Percentiles rank a stretch among this genome's conserved stretches.
Evolutionary conservation across 2,113 vertebrate genomes (phyloP).

Genomic region (Camelus bactrianus): DNA sequence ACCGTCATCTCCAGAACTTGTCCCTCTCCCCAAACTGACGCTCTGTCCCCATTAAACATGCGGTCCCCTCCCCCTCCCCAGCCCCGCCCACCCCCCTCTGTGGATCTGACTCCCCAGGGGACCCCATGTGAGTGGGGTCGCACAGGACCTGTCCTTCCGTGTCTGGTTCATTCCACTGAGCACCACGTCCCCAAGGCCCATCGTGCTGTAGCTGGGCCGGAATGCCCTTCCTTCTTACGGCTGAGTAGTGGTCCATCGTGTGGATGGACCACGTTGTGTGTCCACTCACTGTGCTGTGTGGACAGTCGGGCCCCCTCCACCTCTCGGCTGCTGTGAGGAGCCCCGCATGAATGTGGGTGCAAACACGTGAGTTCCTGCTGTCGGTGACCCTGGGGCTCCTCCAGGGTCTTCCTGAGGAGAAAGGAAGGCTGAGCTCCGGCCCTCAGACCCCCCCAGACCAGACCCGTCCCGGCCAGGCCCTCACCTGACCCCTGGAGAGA

Average conservation of each 20-base stretch:
- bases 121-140: accelerated
- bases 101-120: too few species aligned
- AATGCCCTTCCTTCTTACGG: accelerated
- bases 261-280: accelerated
- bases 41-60: neutral
- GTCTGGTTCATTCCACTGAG: accelerated
- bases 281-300: too few species aligned
- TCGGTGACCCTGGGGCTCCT: neutral
- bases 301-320: accelerated
- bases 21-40: accelerated
- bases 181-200: accelerated
- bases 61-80: accelerated
- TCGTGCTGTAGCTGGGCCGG: accelerated
- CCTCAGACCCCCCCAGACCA: neutral
- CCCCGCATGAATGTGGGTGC: neutral
- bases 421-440: neutral
- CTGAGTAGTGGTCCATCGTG: accelerated
- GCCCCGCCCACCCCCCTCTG: accelerated
- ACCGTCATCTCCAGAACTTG: accelerated
- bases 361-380: neutral
- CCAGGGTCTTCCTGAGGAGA: neutral
- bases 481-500: neutral
- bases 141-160: accelerated
- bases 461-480: neutral
- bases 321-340: neutral